These are phyloP conservation scores for Sardinella longiceps DNA, from an alignment of 2,797 vertebrate species.

Conservation along the genomic window DNA sequence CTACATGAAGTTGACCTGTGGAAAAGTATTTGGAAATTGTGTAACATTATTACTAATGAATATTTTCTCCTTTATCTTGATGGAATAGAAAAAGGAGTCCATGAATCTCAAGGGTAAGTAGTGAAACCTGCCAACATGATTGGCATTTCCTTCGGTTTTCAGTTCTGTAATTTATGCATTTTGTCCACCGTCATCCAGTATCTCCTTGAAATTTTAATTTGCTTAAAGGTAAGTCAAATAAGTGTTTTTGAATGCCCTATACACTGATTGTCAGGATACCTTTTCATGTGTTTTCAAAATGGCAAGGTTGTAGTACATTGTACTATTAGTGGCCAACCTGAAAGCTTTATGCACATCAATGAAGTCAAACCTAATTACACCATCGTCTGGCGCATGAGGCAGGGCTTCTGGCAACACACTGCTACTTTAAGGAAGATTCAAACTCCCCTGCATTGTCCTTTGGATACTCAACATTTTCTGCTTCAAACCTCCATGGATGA, in stretches of 20 bases:
- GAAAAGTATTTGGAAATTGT: not conserved
- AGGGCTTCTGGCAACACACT: not conserved
- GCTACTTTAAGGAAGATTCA: not conserved
- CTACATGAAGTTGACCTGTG: not conserved
- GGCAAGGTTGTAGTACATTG: not conserved
- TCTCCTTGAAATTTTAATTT: not conserved
- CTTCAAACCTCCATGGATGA: not conserved
- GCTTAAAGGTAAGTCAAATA: not conserved
- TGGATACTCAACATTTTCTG: not conserved
- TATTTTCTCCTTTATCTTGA: slow-evolving; percentile 6
- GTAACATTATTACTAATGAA: not conserved
- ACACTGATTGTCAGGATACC: not conserved
- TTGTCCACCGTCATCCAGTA: not conserved
- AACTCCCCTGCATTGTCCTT: not conserved
- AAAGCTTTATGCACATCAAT: not conserved
- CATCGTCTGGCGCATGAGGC: not conserved
- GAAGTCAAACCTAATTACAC: not conserved
- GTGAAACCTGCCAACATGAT: not conserved
- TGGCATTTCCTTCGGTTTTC: not conserved
- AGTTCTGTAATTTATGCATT: not conserved
- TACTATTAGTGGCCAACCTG: not conserved
- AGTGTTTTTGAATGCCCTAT: not conserved
- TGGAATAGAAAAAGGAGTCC: not conserved
- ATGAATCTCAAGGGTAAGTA: not conserved
- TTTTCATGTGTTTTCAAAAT: not conserved